Conservation (phyloP, 2,113 vertebrate species). For the Ptychochromis oligacanthus region DNA sequence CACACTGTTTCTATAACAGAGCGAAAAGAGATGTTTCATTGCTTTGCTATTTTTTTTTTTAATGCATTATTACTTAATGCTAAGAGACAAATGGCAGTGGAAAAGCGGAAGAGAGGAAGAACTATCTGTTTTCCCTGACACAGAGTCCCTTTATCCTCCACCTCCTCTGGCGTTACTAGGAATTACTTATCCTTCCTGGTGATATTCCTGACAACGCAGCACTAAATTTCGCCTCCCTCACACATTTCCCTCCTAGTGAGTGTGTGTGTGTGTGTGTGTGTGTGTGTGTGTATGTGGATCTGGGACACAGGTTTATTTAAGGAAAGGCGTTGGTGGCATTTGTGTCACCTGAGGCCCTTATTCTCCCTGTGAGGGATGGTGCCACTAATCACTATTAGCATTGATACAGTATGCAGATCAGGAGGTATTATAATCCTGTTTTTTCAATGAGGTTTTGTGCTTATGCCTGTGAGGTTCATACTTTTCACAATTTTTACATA, state of each 20-base stretch:
- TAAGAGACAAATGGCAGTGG: constrained; percentile 56
- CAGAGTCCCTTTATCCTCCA: constrained; percentile 63
- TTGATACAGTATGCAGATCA: constrained; percentile 53
- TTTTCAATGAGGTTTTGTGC: constrained; percentile 15
- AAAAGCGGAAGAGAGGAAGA: constrained; percentile 42
- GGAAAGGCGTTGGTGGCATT: constrained; percentile 75
- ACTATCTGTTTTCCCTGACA: constrained; percentile 69
- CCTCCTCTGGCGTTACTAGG: constrained; percentile 67
- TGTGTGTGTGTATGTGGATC: constrained; percentile 42
- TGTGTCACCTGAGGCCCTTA: constrained; percentile 70
- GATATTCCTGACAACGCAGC: constrained; percentile 72
- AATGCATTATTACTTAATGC: constrained; percentile 62
- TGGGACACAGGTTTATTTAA: constrained; percentile 76
- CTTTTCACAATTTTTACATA: not conserved
- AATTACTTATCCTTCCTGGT: constrained; percentile 73
- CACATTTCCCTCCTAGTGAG: constrained; percentile 44
- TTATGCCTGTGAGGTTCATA: not conserved
- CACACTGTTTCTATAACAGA: constrained; percentile 26
- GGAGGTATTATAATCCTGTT: constrained; percentile 30
- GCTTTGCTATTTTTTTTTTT: constrained; percentile 41
- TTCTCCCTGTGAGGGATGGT: constrained; percentile 53
- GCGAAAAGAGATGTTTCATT: constrained; percentile 31
- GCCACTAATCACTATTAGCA: constrained; percentile 64
- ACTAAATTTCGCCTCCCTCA: constrained; percentile 71
- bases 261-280: constrained; percentile 4